phyloP scores from a whole-genome alignment of 2,797 vertebrate species.

The Valencia hispanica region DNA sequence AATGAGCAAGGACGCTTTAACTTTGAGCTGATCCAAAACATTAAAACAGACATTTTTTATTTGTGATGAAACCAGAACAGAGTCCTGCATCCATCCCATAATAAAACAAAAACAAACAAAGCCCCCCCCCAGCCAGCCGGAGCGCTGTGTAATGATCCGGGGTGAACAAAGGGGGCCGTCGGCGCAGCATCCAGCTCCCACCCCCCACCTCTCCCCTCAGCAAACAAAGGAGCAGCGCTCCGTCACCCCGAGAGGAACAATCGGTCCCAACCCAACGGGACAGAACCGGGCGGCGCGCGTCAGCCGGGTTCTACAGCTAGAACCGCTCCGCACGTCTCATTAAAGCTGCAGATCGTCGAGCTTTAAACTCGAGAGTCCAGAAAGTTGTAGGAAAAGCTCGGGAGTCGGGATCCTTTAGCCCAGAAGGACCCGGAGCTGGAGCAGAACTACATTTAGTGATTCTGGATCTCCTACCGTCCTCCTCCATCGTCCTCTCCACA shows the following conservation, averaged over 20 bases:
- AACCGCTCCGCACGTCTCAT: too few species aligned
- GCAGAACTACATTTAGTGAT: too few species aligned
- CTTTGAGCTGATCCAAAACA: background rate
- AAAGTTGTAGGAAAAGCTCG: background rate
- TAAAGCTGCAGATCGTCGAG: too few species aligned
- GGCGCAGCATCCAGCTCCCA: conserved; percentile 41
- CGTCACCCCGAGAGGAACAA: too few species aligned
- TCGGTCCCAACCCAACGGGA: too few species aligned
- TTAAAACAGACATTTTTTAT: too few species aligned
- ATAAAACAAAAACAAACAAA: background rate
- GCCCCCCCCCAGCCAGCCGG: background rate
- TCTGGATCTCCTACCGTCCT: conserved; percentile 75
- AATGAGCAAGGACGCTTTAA: background rate
- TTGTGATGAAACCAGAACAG: background rate
- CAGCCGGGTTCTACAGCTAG: too few species aligned
- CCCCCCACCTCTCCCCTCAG: conserved; percentile 32
- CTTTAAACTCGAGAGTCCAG: background rate
- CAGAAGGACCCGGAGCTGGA: background rate
- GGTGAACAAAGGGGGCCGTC: conserved; percentile 68
- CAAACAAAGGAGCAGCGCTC: conserved; percentile 70
- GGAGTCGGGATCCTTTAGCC: background rate
- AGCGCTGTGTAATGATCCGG: conserved; percentile 5
- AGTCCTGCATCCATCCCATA: background rate
- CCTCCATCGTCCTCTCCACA: conserved; percentile 57
- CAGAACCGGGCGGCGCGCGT: too few species aligned